These are phyloP conservation scores for Pristionchus exspectatus DNA, from an alignment of 2,888 invertebrate genomes.

Conservation along the genomic window DNA sequence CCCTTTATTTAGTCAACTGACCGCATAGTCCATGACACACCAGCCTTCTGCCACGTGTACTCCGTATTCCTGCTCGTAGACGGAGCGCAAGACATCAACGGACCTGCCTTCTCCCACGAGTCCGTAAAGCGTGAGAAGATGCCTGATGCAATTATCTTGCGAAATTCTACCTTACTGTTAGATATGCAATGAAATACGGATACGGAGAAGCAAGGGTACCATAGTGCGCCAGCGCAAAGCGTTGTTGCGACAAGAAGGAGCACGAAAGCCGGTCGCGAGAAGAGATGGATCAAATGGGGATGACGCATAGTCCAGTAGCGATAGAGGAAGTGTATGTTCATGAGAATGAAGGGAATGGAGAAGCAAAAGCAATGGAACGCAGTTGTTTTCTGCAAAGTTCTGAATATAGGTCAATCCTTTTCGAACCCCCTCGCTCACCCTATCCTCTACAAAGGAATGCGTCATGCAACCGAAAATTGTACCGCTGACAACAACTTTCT, in stretches of 20 bases:
- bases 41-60: neutral
- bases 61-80: neutral
- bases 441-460: neutral
- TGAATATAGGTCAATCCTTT: neutral
- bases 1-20: too few relatives aligned
- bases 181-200: too few relatives aligned
- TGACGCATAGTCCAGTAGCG: neutral
- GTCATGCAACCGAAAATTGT: neutral
- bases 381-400: neutral
- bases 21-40: neutral
- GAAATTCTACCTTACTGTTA: too few relatives aligned
- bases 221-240: neutral
- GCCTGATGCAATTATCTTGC: too few relatives aligned
- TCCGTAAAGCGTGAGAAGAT: neutral
- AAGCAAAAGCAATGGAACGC: neutral
- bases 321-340: neutral
- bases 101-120: neutral
- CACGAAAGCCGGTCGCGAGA: neutral
- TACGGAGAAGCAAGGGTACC: neutral
- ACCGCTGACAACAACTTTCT: neutral
- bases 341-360: neutral
- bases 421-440: neutral
- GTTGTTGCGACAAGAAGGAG: neutral
- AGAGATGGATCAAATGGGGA: neutral
- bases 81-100: neutral